Conservation (phyloP, 2,888 invertebrate species). For the Diaprepes abbreviatus region DNA sequence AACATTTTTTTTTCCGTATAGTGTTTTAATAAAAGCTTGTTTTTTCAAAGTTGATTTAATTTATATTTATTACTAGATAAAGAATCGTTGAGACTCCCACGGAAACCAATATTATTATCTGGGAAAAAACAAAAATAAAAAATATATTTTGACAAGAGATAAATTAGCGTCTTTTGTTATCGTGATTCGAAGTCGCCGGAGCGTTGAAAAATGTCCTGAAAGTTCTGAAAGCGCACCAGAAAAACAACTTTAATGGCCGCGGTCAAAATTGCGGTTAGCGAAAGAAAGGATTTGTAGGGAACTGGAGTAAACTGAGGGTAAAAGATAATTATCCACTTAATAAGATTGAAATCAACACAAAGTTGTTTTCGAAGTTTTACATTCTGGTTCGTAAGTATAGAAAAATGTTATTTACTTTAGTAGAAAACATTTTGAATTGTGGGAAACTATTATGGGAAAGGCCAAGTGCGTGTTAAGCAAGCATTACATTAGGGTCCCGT, state of each 20-base stretch:
- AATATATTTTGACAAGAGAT: slow-evolving; percentile 19
- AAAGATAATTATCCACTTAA: slow-evolving; percentile 6
- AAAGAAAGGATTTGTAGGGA: background rate
- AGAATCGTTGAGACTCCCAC: slow-evolving; percentile 34
- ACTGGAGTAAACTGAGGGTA: background rate
- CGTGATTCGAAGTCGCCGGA: slow-evolving; percentile 14
- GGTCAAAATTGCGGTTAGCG: slow-evolving; percentile 16
- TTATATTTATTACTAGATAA: background rate
- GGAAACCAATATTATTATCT: background rate
- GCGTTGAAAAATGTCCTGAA: slow-evolving; percentile 20
- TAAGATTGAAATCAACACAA: background rate
- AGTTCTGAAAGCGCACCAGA: slow-evolving; percentile 7
- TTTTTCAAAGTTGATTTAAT: too few species aligned
- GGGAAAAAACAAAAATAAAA: background rate
- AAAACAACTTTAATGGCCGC: slow-evolving; percentile 31
- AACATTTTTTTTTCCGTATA: too few species aligned
- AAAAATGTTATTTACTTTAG: too few species aligned
- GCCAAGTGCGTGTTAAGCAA: too few species aligned
- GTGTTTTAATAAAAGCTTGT: too few species aligned
- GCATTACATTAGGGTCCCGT: too few species aligned
- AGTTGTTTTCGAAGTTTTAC: too few species aligned
- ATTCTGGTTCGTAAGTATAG: too few species aligned
- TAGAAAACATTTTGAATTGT: too few species aligned
- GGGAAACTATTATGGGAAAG: too few species aligned
- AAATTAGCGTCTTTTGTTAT: slow-evolving; percentile 33